Evolutionary conservation across 2,797 vertebrate genomes (phyloP), one percentile per base, ranked within the genome.

Genomic region (Etheostoma perlongum): DNA sequence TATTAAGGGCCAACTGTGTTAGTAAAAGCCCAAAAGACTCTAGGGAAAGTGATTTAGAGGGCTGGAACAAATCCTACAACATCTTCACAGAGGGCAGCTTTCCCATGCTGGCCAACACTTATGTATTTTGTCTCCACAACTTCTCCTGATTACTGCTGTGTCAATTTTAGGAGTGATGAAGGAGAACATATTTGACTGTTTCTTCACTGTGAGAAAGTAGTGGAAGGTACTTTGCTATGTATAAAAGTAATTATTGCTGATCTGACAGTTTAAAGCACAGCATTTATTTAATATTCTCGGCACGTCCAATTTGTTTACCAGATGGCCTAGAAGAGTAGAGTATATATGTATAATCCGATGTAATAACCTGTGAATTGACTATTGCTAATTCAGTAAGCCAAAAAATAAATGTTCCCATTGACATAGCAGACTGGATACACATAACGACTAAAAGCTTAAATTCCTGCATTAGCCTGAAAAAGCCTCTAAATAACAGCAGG

Each of bases 1-100:
- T 89, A 91, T 91, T 88, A 83, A 89, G 36, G 85, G 68, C 80
- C 61, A 55, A 58, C 72, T 75, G 80, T 68, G 78, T 73, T 76
- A 49, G 83, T 82, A 74, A 90, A 88, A 86, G 79, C 84, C 80
- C 62, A 53, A 67, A 79, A 84, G 67, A 72, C 89, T 72, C 83
- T 1, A 25, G 88, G 86, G 80, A 75, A 47, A 61, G 21, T 57
- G 84, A 78, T 86, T 87, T 82, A 84, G 49, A 81, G 67, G 61
- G 52, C 69, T 82, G 65, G 70, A 89, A 80, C 67, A 60, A 70
- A 70, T 89, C 85, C 82, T 88, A 72, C 83, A 88, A 83, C 67
- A 90, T 85, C 82, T 89, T 85, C 66, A 71, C 67, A 12, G 1
- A 66, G 36, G 62, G 62, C 60, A 64, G 66, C 55, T 57, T 81